These are phyloP conservation scores for Scelioninae gen. 1 DNA, from an alignment of 2,888 invertebrate species.

Conservation along the genomic window DNA sequence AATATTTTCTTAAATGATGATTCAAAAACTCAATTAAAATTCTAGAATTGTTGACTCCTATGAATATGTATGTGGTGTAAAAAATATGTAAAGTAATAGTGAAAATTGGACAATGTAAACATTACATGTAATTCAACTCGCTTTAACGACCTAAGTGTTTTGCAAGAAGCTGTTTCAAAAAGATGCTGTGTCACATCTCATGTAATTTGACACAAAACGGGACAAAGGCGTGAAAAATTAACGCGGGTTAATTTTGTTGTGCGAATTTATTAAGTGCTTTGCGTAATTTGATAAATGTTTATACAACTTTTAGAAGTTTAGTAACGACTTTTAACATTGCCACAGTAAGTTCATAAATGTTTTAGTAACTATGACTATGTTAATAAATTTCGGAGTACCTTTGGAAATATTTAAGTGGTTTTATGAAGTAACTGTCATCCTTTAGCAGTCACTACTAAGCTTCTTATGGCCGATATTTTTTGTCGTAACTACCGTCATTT, in stretches of 20 bases:
- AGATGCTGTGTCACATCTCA: neutral
- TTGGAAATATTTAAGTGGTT: constrained; percentile 16
- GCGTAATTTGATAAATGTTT: constrained; percentile 17
- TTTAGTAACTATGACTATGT: neutral
- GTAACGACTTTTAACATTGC: neutral
- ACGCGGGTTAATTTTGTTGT: constrained; percentile 11
- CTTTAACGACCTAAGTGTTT: neutral
- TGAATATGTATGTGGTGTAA: neutral
- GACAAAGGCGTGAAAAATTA: constrained; percentile 10
- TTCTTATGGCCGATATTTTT: constrained; percentile 14
- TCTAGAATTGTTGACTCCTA: too few species aligned
- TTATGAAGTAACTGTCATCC: constrained; percentile 7
- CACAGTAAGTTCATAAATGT: neutral
- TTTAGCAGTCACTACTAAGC: constrained; percentile 5
- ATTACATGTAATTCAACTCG: neutral
- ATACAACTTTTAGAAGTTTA: neutral
- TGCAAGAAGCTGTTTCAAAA: neutral
- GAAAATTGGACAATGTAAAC: neutral
- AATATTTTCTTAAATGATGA: too few species aligned
- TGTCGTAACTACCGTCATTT: constrained; percentile 1
- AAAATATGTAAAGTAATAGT: neutral
- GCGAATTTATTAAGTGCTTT: constrained; percentile 13
- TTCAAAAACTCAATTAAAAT: too few species aligned
- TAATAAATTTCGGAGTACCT: constrained; percentile 3
- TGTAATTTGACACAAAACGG: constrained; percentile 4